These are phyloP conservation scores for Dastarcus helophoroides DNA, from an alignment of 2,888 invertebrate genomes.

Conservation along the genomic window DNA sequence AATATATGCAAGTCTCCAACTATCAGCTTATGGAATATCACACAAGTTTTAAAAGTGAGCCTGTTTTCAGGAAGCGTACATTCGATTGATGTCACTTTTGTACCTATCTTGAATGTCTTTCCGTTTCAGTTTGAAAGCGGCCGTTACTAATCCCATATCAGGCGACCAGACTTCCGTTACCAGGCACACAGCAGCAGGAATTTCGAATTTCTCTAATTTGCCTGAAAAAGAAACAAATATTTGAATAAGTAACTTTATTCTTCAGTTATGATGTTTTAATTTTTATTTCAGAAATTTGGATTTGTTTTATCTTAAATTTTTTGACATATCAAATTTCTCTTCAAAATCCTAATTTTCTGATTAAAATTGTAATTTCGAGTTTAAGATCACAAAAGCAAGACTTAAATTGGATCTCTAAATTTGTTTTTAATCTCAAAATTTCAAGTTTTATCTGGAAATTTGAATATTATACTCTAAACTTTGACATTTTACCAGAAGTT, in stretches of 20 bases:
- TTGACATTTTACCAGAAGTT: too few relatives aligned
- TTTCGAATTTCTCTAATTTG: conserved; percentile 82
- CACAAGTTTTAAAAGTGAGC: conserved; percentile 13
- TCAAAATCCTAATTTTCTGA: too few relatives aligned
- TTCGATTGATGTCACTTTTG: conserved; percentile 81
- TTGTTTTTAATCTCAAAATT: too few relatives aligned
- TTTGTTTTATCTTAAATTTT: too few relatives aligned
- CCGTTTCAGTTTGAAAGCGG: conserved; percentile 94
- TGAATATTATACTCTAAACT: too few relatives aligned
- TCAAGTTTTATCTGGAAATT: too few relatives aligned
- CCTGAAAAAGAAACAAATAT: conserved; percentile 44
- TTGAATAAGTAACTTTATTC: background rate
- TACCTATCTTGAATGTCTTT: conserved; percentile 92
- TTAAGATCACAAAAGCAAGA: too few relatives aligned
- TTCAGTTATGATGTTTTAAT: too few relatives aligned
- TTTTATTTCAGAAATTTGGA: too few relatives aligned
- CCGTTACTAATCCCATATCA: conserved; percentile 93
- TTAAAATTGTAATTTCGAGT: too few relatives aligned
- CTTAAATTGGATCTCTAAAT: too few relatives aligned
- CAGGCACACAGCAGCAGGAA: conserved; percentile 80
- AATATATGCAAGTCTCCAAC: conserved; percentile 17
- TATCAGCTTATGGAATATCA: conserved; percentile 19
- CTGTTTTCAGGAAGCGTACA: conserved; percentile 81
- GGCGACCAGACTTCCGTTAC: conserved; percentile 94
- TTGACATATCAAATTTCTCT: too few relatives aligned